Evolutionary conservation across 92 coral and sea anemone species (phyloP), one percentile per base, ranked within the genome.

Genomic region (Epizoanthus illoricatus): DNA sequence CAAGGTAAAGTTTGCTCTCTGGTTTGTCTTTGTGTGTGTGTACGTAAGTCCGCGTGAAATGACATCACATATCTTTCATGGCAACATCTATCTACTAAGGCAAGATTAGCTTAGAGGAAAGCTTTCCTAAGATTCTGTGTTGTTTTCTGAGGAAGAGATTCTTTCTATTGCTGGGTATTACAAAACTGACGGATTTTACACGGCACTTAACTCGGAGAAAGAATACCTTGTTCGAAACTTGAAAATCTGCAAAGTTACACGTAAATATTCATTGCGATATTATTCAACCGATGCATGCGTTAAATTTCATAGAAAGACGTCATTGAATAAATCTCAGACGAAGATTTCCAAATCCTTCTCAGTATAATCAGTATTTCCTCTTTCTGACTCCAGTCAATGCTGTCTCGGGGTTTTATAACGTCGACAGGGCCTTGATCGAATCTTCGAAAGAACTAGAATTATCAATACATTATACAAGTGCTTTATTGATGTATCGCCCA

Each of bases 11-110:
- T 28, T 28, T 54, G 21, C 52, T 18, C 17, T 75, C 61, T 42
- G 55, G 39, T 75, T 28, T 75, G 80, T 75, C 67, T 57, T 78
- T 76, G 68, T 78, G 82, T 78, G 82, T 78, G 82, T 76, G 58
- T 49, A 36, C 21, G 76, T 58, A 28, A 33, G 73, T 39, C 59
- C 28, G 41, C 55, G 54, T 60, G 40, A 63, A 55, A 41, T 78
- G 70, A 78, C 82, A 78, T 78, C 81, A 76, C 69, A 42, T 36
- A 47, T 76, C 65, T 74, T 76, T 76, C 69, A 63, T 43, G n/a
- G 71, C 49, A 63, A 56, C 71, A 45, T 78, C 63, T 42, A 52
- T 65, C 52, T 19, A 61, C 23, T 13, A 12, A 78, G 71, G 7
- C 59, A 78, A 8, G 71, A 60, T 39, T 20, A 36, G 5, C 55